Evolutionary conservation across 2,888 invertebrate species (phyloP), one percentile per base, ranked within the genome.

Genomic region (Ophraella communa): DNA sequence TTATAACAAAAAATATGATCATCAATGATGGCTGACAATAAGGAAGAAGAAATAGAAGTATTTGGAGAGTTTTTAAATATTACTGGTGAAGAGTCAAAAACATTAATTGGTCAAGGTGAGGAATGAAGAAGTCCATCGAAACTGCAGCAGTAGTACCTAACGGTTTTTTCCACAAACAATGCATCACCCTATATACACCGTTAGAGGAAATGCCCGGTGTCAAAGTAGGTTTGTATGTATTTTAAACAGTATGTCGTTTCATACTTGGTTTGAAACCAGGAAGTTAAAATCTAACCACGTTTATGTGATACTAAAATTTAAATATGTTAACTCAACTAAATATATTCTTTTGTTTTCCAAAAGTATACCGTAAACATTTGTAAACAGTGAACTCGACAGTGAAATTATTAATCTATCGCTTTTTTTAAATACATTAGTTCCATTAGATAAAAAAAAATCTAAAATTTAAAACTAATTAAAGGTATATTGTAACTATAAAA

Each of bases 141-240:
- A 24, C 1, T 24, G 4, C 1, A 24, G 8, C 4, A 24, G 24
- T 24, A 7, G 42, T 55, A 44, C 44, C 5, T 39, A 27, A 39
- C n/a, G n/a, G 17, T 18, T 8, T 24, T 24, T 24, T 4, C 24
- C n/a, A 33, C 7, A 14, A 17, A 20, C 7, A 8, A 7, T 44
- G 44, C 8, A 44, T 44, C 18, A 8, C 18, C 44, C 7, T 53
- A 10, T 30, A 56, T 23, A 44, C 27, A 45, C 24, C 45, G 21
- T 4, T 14, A 57, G 20, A 57, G 57, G 57, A 57, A 57, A 47
- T 49, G 49, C 23, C 33, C 33, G n/a, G 35, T 20, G 20, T 10
- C 52, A 27, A 33, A 52, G 52, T 52, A 52, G 30, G 30, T 33
- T 33, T 52, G 33, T 52, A 33, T 52, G 52, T 52, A 52, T 17